phyloP scores from a whole-genome alignment of 2,113 vertebrate species.

The Camelus dromedarius region DNA sequence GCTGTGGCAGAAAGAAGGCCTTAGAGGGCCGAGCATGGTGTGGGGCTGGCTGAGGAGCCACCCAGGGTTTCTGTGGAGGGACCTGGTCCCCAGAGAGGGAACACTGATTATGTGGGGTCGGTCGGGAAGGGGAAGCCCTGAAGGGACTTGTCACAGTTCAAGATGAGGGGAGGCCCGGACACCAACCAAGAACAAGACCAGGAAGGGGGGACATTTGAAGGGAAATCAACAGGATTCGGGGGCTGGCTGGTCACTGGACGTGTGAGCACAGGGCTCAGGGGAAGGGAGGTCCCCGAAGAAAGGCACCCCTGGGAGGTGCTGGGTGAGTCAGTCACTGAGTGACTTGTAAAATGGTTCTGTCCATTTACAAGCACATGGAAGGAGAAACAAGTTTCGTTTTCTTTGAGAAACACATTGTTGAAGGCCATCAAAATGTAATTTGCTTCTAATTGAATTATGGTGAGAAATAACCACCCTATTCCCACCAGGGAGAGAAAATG shows the following conservation, averaged over 20 bases:
- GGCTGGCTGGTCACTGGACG: not conserved
- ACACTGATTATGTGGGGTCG: not conserved
- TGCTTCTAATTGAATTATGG: not conserved
- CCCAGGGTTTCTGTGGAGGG: not conserved
- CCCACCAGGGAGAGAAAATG: too few relatives aligned
- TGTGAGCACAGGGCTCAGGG: not conserved
- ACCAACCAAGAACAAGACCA: not conserved
- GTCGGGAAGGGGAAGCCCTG: not conserved
- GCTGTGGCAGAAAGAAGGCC: not conserved
- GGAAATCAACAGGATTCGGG: not conserved
- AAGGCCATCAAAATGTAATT: not conserved
- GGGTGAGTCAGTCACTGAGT: fast-evolving
- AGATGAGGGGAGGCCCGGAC: not conserved
- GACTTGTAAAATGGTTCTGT: not conserved
- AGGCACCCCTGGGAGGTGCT: not conserved
- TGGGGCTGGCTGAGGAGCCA: not conserved
- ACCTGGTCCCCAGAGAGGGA: not conserved
- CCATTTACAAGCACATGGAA: not conserved
- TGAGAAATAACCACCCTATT: too few relatives aligned
- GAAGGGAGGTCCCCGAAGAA: not conserved
- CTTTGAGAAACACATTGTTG: not conserved
- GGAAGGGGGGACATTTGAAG: not conserved
- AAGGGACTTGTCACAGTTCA: not conserved
- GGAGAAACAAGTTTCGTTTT: not conserved
- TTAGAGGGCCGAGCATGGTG: not conserved